A percentile compares a stretch with the other conserved stretches of the same genome.
Conservation (phyloP, 2,113 vertebrate species). For the Proterorhinus semilunaris region DNA sequence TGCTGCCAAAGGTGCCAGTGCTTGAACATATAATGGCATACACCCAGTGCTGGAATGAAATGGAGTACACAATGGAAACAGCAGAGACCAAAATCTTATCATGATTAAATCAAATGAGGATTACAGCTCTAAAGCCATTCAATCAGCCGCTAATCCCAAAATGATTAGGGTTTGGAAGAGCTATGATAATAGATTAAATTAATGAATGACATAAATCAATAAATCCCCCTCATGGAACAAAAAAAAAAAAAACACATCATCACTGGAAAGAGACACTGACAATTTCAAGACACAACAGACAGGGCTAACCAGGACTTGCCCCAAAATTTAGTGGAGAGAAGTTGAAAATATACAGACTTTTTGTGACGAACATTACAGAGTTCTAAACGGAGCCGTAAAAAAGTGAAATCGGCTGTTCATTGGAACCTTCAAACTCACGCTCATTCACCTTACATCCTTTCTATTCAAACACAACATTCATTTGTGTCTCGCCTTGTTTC, state of each 20-base stretch:
- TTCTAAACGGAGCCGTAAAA: no score
- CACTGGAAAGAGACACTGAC: conserved; percentile 24
- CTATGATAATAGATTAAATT: conserved; percentile 26
- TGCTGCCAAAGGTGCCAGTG: conserved; percentile 31
- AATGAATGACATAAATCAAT: conserved; percentile 47
- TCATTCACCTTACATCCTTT: background rate
- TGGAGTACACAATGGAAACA: conserved; percentile 30
- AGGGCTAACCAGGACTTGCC: conserved; percentile 9
- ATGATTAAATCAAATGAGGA: conserved; percentile 65
- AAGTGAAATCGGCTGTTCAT: background rate
- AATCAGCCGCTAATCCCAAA: conserved; percentile 60
- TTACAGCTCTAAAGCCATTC: conserved; percentile 58
- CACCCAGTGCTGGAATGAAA: conserved; percentile 54
- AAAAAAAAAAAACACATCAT: conserved; percentile 30
- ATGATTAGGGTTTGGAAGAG: conserved; percentile 45
- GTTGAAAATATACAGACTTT: background rate
- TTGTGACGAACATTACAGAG: background rate
- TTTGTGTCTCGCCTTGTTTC: conserved; percentile 37
- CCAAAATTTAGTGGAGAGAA: conserved; percentile 5
- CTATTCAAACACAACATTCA: conserved; percentile 20
- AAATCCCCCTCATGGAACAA: conserved; percentile 26
- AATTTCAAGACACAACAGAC: conserved; percentile 15
- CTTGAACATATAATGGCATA: conserved; percentile 25
- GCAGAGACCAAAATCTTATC: conserved; percentile 30
- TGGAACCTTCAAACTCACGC: background rate